phyloP scores from a whole-genome alignment of 2,797 vertebrate species.

The Acanthornis magna region DNA sequence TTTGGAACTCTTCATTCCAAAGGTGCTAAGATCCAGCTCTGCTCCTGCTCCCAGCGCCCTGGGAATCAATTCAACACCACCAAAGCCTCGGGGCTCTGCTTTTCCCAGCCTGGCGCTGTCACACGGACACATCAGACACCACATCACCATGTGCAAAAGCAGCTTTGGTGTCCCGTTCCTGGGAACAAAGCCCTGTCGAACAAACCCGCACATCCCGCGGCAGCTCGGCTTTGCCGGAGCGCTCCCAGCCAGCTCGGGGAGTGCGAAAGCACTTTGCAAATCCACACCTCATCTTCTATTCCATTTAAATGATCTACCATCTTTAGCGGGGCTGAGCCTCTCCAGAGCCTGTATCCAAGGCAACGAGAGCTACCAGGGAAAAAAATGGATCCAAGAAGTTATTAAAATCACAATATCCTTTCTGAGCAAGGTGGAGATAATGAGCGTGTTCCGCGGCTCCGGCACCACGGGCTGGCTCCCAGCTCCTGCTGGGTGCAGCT shows the following conservation, averaged over 20 bases:
- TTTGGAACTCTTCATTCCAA: neutral
- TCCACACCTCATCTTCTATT: conserved; percentile 55
- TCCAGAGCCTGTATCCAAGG: conserved; percentile 67
- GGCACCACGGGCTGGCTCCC: neutral
- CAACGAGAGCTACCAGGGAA: conserved; percentile 55
- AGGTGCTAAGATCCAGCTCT: neutral
- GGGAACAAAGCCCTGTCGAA: neutral
- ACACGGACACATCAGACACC: neutral
- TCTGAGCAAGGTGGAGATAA: conserved; percentile 59
- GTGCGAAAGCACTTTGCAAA: conserved; percentile 36
- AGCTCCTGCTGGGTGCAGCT: conserved; percentile 33
- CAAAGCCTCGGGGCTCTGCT: neutral
- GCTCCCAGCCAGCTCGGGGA: neutral
- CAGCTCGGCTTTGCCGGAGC: neutral
- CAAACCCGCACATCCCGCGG: neutral
- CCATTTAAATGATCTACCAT: conserved; percentile 69
- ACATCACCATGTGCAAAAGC: neutral
- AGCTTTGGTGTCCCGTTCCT: neutral
- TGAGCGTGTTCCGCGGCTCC: neutral
- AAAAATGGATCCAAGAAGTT: conserved; percentile 63
- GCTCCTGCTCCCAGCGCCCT: neutral
- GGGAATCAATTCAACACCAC: accelerated
- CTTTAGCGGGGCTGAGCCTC: conserved; percentile 66
- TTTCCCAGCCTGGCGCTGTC: neutral
- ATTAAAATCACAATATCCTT: conserved; percentile 68